Conservation (phyloP, 1,140 invertebrate genomes). For the Drosophila yakuba region DNA sequence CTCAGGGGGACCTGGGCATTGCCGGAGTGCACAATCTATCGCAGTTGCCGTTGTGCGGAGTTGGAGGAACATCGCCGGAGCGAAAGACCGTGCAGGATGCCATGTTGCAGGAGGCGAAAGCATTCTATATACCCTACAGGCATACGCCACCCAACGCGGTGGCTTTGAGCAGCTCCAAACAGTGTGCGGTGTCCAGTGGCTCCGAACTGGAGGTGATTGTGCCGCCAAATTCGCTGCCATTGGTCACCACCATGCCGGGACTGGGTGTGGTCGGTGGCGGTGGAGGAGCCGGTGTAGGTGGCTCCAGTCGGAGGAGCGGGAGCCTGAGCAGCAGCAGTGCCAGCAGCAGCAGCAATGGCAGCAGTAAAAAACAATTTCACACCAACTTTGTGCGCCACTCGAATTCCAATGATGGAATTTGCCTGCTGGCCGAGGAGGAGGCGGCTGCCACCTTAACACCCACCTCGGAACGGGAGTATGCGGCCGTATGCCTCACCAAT, state of each 20-base stretch:
- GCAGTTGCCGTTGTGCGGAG: conserved; percentile 66
- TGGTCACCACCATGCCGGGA: conserved; percentile 61
- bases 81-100: conserved; percentile 59
- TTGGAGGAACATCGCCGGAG: conserved; percentile 48
- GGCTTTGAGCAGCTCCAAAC: conserved; percentile 58
- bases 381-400: conserved; percentile 78
- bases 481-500: conserved; percentile 63
- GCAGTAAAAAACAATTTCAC: conserved; percentile 76
- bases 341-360: conserved; percentile 66
- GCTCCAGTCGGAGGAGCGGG: conserved; percentile 57
- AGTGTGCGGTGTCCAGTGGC: conserved; percentile 55
- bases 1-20: conserved; percentile 62
- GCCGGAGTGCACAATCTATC: conserved; percentile 72
- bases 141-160: conserved; percentile 73
- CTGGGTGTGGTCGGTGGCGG: conserved; percentile 32
- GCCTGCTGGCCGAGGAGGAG: conserved; percentile 78
- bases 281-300: conserved; percentile 15
- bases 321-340: conserved; percentile 76
- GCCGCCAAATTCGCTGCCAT: conserved; percentile 70
- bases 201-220: conserved; percentile 60
- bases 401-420: conserved; percentile 82
- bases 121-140: conserved; percentile 78
- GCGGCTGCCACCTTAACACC: conserved; percentile 77
- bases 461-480: conserved; percentile 74
- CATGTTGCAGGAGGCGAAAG: conserved; percentile 65